Evolutionary conservation across 2,113 vertebrate genomes (phyloP).

Genomic region (Peromyscus californicus): DNA sequence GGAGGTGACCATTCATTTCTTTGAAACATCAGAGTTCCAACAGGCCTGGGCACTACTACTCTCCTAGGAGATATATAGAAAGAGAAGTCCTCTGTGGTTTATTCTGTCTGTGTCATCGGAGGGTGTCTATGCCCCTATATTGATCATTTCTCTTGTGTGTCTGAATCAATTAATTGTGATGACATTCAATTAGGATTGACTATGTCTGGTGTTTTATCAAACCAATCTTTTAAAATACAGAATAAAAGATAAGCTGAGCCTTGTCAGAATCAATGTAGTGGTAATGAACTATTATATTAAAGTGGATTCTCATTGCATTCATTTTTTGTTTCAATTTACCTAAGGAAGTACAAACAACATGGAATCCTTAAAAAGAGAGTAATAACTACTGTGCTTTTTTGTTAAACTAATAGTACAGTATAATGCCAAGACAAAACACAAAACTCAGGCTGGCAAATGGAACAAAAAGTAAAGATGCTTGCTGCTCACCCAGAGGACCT

Average conservation of each 20-base stretch:
- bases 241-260: not conserved
- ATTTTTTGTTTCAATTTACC: not conserved
- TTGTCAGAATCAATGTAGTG: not conserved
- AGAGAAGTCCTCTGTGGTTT: not conserved
- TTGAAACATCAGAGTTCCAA: not conserved
- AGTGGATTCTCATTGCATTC: not conserved
- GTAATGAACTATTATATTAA: not conserved
- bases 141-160: not conserved
- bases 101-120: not conserved
- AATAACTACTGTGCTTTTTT: not conserved
- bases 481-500: no score
- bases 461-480: not conserved
- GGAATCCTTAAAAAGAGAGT: not conserved
- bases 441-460: not conserved
- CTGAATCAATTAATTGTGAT: not conserved
- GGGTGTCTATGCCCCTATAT: not conserved
- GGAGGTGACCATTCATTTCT: not conserved
- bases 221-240: not conserved
- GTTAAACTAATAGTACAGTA: not conserved
- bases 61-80: not conserved
- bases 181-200: not conserved
- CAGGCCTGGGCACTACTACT: not conserved
- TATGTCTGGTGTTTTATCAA: slow-evolving; percentile 24
- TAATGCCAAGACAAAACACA: not conserved
- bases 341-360: not conserved